Conservation (phyloP, 2,888 invertebrate genomes). For the Aphodius sticticus region DNA sequence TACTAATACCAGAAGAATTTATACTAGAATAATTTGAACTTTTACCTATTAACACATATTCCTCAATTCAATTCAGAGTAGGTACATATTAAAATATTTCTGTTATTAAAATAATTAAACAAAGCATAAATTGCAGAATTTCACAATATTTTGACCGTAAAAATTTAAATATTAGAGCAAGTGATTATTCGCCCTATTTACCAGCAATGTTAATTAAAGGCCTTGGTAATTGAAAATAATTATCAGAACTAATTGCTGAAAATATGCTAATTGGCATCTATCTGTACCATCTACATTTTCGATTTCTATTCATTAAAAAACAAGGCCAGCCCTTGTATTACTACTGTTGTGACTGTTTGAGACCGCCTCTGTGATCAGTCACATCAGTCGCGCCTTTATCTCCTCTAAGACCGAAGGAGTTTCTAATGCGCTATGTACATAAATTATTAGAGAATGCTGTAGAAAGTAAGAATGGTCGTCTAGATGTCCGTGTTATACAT, state of each 20-base stretch:
- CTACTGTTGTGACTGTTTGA: not conserved
- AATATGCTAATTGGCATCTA: not conserved
- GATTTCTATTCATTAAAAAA: not conserved
- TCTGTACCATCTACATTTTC: not conserved
- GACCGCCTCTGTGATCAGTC: not conserved
- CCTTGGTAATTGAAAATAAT: not conserved
- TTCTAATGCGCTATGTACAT: not conserved
- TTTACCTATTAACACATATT: conserved; percentile 30
- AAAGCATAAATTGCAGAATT: not conserved
- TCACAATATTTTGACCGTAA: not conserved
- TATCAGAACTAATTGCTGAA: conserved; percentile 4
- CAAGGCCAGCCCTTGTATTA: too few species aligned
- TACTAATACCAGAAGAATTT: conserved; percentile 7
- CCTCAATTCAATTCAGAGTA: not conserved
- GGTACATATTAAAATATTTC: not conserved
- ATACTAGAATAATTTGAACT: conserved; percentile 14
- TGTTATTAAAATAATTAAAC: not conserved
- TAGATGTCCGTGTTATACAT: not conserved
- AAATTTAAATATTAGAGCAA: conserved; percentile 48
- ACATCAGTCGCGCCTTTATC: not conserved
- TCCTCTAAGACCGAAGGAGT: not conserved
- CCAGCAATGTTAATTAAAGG: not conserved
- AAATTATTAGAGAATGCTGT: not conserved
- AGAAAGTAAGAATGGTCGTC: not conserved
- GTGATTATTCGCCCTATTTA: conserved; percentile 32